Base-by-base conservation (phyloP, 1,140 invertebrate species). In the Zaprionus capensis region DNA sequence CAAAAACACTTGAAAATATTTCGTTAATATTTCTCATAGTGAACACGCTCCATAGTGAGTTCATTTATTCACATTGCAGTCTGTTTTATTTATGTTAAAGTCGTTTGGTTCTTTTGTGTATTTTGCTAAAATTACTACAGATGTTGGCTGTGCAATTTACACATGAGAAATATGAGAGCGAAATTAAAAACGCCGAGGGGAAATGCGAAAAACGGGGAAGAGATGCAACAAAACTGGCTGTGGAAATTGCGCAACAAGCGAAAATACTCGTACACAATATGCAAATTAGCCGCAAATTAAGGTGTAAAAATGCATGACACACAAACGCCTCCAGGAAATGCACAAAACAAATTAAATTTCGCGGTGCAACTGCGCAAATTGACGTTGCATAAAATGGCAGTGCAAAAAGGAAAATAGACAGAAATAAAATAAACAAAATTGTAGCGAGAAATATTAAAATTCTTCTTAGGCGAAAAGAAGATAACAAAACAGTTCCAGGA, bases 221-320 rank as follows among this genome's bases (percentile, higher is more conserved):
- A 75, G 68, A 79, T 56, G 57, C 57, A 17, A 46, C 20, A n/a
- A 53, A 11, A 46, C 20, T 51, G 65, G 69, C 28, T 26, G 36
- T 55, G 68, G 78, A 78, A 88, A 83, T 76, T 88, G 84, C 65
- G 78, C 83, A 87, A 80, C 83, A 83, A 78, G 80, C 80, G 65
- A 78, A 79, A 77, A 87, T 78, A 62, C 53, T 75, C 67, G 51
- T 57, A 88, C 83, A 88, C 81, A 81, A 81, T 78, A 87, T 87
- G 84, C 84, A 87, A 87, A 87, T 87, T 87, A 87, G 84, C 84
- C 67, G 71, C 84, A 87, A 88, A 87, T 87, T 87, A 88, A 87
- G 84, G 84, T 88, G 84, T 88, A 87, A 87, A 84, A 88, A 87
- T 87, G 84, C 84, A 88, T 84, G 84, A 87, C 84, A 87, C 78